Evolutionary conservation across 2,797 vertebrate genomes (phyloP).

Genomic region (Petrocephalus schoutedeni): DNA sequence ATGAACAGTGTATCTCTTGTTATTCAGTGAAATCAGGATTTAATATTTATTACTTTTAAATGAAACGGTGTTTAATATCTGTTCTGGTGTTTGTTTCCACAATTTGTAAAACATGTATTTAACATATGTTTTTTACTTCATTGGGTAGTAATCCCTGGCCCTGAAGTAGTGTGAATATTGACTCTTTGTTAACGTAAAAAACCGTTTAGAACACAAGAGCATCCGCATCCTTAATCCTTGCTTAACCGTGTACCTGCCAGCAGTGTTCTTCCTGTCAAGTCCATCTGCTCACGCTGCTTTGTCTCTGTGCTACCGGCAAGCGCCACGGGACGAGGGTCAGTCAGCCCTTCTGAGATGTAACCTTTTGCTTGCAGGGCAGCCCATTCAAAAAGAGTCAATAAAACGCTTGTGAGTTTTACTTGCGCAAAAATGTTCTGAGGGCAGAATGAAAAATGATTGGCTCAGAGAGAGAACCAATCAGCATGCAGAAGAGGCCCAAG

Average conservation of each 20-base stretch:
- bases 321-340: background rate
- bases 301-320: background rate
- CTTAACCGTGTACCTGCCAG: background rate
- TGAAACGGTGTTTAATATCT: background rate
- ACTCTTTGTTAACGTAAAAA: background rate
- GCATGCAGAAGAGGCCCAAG: too few relatives aligned
- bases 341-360: background rate
- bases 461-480: too few relatives aligned
- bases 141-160: background rate
- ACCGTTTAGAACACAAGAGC: background rate
- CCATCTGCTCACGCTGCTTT: background rate
- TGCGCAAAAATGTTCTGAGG: too few relatives aligned
- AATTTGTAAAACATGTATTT: background rate
- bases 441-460: too few relatives aligned
- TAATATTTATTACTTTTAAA: background rate
- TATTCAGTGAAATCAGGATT: background rate
- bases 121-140: background rate
- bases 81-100: background rate
- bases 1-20: background rate
- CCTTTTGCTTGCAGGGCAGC: background rate
- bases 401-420: background rate
- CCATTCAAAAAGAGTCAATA: background rate
- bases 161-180: background rate
- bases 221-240: background rate
- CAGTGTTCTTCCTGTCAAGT: background rate